A percentile compares a stretch with the other conserved stretches of the same genome.
Conservation (phyloP, 2,888 invertebrate genomes). For the Euclidia mi region DNA sequence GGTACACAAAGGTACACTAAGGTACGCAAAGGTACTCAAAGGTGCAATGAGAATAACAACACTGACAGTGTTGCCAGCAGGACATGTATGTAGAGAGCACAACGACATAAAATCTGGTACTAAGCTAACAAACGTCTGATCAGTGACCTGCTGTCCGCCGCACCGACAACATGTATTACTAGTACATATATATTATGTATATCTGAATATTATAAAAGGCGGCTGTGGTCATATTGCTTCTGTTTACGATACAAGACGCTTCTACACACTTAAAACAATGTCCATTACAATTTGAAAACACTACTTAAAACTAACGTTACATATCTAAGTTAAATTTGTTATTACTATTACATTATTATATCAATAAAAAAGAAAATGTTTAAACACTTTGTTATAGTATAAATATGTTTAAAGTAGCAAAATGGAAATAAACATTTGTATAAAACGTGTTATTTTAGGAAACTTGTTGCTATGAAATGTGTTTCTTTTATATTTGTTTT, state of each 20-base stretch:
- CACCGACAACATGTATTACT: constrained; percentile 35
- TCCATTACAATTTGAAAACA: constrained; percentile 90
- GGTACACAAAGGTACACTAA: too few species aligned
- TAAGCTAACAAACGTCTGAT: background rate
- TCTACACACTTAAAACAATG: constrained; percentile 79
- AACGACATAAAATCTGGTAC: background rate
- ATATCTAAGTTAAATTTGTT: constrained; percentile 84
- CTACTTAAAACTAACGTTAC: constrained; percentile 83
- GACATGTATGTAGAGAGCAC: constrained; percentile 8
- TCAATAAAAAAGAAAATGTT: constrained; percentile 74
- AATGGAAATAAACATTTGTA: constrained; percentile 62
- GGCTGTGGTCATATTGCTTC: constrained; percentile 81
- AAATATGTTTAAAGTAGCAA: constrained; percentile 63
- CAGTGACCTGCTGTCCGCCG: constrained; percentile 29
- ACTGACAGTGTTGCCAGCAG: background rate
- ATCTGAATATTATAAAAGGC: constrained; percentile 68
- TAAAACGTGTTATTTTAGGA: constrained; percentile 64
- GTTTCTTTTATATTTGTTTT: constrained; percentile 20
- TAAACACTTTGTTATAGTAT: constrained; percentile 53
- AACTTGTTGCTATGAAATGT: constrained; percentile 24
- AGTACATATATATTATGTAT: constrained; percentile 28
- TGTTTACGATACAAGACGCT: constrained; percentile 61
- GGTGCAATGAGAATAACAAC: too few species aligned
- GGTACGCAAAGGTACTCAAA: too few species aligned
- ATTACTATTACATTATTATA: constrained; percentile 73